Conservation (phyloP, 2,888 invertebrate species). For the Eretmocerus hayati region DNA sequence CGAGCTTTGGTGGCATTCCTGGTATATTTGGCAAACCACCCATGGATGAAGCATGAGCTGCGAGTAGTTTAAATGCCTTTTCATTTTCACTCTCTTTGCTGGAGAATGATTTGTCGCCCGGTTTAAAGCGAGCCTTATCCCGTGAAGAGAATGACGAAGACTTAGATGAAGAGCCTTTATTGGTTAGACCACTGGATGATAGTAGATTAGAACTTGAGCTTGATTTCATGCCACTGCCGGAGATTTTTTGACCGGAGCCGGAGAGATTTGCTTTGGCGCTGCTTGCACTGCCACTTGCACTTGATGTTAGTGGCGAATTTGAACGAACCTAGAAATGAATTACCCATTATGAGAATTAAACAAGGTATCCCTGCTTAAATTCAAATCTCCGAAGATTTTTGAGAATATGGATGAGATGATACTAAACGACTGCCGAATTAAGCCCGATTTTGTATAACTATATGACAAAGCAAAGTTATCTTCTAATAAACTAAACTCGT, state of each 20-base stretch:
- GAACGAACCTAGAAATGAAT: slow-evolving; percentile 29
- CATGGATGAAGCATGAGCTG: slow-evolving; percentile 42
- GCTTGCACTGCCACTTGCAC: slow-evolving; percentile 35
- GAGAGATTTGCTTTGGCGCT: slow-evolving; percentile 27
- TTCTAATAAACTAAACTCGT: not conserved
- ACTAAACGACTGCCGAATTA: too few relatives aligned
- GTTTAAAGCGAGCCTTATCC: slow-evolving; percentile 57
- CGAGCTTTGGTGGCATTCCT: slow-evolving; percentile 57
- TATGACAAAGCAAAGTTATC: too few relatives aligned
- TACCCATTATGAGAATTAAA: too few relatives aligned
- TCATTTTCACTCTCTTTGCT: slow-evolving; percentile 55
- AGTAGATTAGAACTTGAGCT: slow-evolving; percentile 36
- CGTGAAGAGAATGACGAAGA: slow-evolving; percentile 38
- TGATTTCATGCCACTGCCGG: slow-evolving; percentile 31
- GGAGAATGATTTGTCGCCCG: slow-evolving; percentile 57
- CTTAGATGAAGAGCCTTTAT: slow-evolving; percentile 28
- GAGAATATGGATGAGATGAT: too few relatives aligned
- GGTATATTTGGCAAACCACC: slow-evolving; percentile 35
- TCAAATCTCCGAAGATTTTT: too few relatives aligned
- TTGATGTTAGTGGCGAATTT: slow-evolving; percentile 26
- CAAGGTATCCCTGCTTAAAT: too few relatives aligned
- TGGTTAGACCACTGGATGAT: slow-evolving; percentile 26
- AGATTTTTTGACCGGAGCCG: slow-evolving; percentile 37
- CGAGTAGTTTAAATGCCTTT: slow-evolving; percentile 54
- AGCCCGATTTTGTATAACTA: too few relatives aligned